phyloP scores from a whole-genome alignment of 2,113 vertebrate species.

The Mystacornis crossleyi region DNA sequence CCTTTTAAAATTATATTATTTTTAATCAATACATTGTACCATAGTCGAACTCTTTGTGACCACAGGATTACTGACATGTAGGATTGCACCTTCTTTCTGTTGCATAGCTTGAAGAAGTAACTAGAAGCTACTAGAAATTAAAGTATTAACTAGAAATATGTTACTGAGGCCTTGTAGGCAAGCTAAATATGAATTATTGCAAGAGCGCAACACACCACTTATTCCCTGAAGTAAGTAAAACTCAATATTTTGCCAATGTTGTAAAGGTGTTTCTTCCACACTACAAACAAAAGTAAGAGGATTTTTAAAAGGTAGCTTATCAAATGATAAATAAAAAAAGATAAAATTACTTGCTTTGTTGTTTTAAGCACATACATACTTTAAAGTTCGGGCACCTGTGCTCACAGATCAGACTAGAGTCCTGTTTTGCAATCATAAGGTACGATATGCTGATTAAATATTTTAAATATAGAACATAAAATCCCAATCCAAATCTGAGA shows the following conservation, averaged over 20 bases:
- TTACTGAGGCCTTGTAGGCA: background rate
- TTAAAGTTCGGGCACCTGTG: constrained; percentile 50
- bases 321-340: constrained; percentile 60
- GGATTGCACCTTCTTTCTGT: background rate
- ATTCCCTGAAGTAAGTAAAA: constrained; percentile 12
- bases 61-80: background rate
- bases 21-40: background rate
- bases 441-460: constrained; percentile 47
- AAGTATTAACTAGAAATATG: background rate
- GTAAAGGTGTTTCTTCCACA: background rate
- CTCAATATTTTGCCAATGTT: background rate
- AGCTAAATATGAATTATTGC: background rate
- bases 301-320: constrained; percentile 49
- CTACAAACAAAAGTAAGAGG: constrained; percentile 31
- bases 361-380: constrained; percentile 46
- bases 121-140: background rate
- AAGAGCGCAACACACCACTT: background rate
- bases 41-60: background rate
- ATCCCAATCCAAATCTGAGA: constrained; percentile 48
- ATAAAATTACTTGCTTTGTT: constrained; percentile 55
- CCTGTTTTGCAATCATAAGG: constrained; percentile 50
- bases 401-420: constrained; percentile 49
- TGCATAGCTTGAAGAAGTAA: background rate
- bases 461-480: constrained; percentile 64
- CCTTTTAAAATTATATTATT: background rate